These are phyloP conservation scores for Lathamus discolor DNA, from an alignment of 2,113 vertebrate species.

Conservation along the genomic window DNA sequence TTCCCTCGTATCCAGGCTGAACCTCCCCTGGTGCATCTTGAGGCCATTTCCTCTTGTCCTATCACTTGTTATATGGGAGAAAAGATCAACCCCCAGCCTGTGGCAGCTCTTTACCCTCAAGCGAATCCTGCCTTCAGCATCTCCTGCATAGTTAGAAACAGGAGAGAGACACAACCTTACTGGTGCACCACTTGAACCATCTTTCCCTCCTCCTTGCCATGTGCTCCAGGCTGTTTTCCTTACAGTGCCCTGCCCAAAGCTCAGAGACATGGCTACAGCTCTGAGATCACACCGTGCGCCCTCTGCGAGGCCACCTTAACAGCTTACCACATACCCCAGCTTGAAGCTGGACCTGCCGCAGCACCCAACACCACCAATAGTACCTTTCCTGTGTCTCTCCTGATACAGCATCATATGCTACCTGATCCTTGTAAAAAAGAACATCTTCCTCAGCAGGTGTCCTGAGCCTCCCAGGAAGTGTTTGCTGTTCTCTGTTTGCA, in stretches of 20 bases:
- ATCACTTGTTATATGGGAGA: neutral
- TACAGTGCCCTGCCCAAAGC: neutral
- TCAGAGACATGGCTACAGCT: neutral
- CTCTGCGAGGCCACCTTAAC: neutral
- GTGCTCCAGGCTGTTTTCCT: neutral
- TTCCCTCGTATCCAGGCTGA: neutral
- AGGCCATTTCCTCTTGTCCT: neutral
- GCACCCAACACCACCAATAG: neutral
- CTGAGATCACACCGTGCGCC: neutral
- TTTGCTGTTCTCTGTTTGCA: constrained; percentile 64
- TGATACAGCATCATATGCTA: neutral
- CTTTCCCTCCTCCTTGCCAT: rapidly evolving
- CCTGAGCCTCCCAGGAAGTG: constrained; percentile 52
- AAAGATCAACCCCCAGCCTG: neutral
- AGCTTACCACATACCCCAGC: rapidly evolving
- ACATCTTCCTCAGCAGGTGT: constrained; percentile 59
- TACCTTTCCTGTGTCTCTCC: neutral
- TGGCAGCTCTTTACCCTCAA: rapidly evolving
- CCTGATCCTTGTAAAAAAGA: constrained; percentile 26
- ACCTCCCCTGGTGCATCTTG: neutral
- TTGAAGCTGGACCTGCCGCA: neutral
- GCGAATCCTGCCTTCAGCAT: neutral
- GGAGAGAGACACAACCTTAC: neutral
- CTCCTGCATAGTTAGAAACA: neutral
- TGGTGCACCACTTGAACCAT: neutral